These are phyloP conservation scores for Osedax frankpressi DNA, from an alignment of 2,888 invertebrate species.

Conservation along the genomic window DNA sequence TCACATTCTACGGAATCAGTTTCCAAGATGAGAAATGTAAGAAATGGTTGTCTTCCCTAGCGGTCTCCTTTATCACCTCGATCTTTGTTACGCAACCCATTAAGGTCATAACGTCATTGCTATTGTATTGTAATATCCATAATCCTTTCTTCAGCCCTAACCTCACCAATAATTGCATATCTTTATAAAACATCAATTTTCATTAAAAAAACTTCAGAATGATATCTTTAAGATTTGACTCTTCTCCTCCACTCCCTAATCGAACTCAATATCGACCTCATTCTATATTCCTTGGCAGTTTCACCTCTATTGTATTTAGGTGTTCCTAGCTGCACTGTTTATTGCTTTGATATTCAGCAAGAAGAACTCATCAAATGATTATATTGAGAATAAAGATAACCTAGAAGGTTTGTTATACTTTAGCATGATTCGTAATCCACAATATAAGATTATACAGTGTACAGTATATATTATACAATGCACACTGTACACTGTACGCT, in stretches of 20 bases:
- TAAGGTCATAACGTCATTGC: constrained; percentile 37
- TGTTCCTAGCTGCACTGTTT: constrained; percentile 43
- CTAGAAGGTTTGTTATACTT: neutral
- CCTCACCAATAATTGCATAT: too few relatives aligned
- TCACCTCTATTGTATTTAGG: constrained; percentile 31
- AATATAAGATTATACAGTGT: too few relatives aligned
- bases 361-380: constrained; percentile 15
- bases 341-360: constrained; percentile 43
- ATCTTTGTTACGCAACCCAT: constrained; percentile 49
- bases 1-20: constrained; percentile 47
- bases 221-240: too few relatives aligned
- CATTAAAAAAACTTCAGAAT: too few relatives aligned
- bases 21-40: constrained; percentile 48
- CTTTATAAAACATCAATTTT: too few relatives aligned
- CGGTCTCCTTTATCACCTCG: constrained; percentile 48
- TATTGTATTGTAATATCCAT: constrained; percentile 40
- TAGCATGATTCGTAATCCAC: too few relatives aligned
- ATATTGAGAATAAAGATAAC: neutral
- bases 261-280: too few relatives aligned
- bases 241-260: too few relatives aligned
- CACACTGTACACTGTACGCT: too few relatives aligned
- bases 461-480: too few relatives aligned
- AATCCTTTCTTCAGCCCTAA: too few relatives aligned
- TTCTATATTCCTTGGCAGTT: too few relatives aligned
- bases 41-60: constrained; percentile 49